These are phyloP conservation scores for Andrena bicolor DNA, from an alignment of 2,888 invertebrate species.

Conservation along the genomic window DNA sequence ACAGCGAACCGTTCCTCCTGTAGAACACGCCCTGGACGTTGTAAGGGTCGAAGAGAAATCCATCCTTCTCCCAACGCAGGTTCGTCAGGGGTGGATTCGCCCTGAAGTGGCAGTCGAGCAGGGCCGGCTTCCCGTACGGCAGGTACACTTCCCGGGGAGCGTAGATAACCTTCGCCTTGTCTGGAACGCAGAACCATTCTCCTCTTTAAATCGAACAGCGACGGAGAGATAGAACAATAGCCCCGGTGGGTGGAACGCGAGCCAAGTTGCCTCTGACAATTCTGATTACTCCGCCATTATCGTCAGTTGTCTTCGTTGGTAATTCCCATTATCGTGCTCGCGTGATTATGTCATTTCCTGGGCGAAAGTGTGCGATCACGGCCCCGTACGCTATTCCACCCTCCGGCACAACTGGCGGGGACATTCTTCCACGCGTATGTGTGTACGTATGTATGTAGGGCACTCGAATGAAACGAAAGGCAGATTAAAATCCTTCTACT, in stretches of 20 bases:
- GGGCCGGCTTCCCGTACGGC: slow-evolving; percentile 92
- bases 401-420: neutral
- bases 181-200: slow-evolving; percentile 86
- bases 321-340: slow-evolving; percentile 38
- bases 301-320: slow-evolving; percentile 17
- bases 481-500: slow-evolving; percentile 80
- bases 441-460: slow-evolving; percentile 1
- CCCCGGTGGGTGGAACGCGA: slow-evolving; percentile 1
- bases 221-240: neutral
- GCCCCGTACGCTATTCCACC: slow-evolving; percentile 17
- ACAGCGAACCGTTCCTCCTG: slow-evolving; percentile 93
- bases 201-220: neutral
- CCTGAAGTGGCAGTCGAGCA: slow-evolving; percentile 96
- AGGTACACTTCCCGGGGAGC: slow-evolving; percentile 94
- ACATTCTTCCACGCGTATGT: neutral
- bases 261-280: slow-evolving; percentile 13
- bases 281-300: slow-evolving; percentile 39
- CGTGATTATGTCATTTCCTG: slow-evolving; percentile 56
- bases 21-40: slow-evolving; percentile 95
- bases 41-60: slow-evolving; percentile 95
- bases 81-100: slow-evolving; percentile 96
- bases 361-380: slow-evolving; percentile 42
- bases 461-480: neutral
- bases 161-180: slow-evolving; percentile 96
- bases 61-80: slow-evolving; percentile 97